Evolutionary conservation across 2,797 vertebrate species (phyloP).

Genomic region (Myotis vivesi): DNA sequence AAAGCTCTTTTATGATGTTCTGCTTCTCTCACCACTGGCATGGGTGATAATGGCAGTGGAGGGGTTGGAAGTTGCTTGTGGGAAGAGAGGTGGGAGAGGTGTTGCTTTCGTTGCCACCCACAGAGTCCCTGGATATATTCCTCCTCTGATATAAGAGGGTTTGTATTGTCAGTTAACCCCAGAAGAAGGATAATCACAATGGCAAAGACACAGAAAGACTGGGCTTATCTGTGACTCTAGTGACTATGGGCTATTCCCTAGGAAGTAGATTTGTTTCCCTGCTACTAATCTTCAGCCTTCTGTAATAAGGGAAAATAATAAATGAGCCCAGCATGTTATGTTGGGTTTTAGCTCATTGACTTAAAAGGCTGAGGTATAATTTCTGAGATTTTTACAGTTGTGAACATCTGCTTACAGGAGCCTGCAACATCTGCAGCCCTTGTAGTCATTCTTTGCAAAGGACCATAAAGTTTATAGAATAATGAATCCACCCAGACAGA

Average conservation of each 20-base stretch:
- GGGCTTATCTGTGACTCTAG: constrained; percentile 1
- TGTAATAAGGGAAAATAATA: constrained; percentile 28
- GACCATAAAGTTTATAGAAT: constrained; percentile 63
- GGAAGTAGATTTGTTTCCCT: constrained; percentile 8
- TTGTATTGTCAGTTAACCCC: constrained; percentile 28
- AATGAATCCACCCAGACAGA: constrained; percentile 51
- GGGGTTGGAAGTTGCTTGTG: not conserved
- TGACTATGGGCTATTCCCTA: not conserved
- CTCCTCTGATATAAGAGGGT: not conserved
- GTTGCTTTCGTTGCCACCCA: constrained; percentile 20
- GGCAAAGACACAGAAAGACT: not conserved
- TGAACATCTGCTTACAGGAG: constrained; percentile 72
- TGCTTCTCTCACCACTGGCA: not conserved
- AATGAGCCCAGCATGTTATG: constrained; percentile 55
- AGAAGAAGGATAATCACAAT: constrained; percentile 1
- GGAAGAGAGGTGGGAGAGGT: not conserved
- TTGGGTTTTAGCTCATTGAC: constrained; percentile 68
- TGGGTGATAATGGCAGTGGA: not conserved
- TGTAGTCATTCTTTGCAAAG: constrained; percentile 61
- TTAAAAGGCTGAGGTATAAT: constrained; percentile 76
- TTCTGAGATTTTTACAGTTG: constrained; percentile 53
- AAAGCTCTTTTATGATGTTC: not conserved
- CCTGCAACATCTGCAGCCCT: constrained; percentile 58
- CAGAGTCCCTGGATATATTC: not conserved
- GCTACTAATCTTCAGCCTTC: constrained; percentile 18